Evolutionary conservation across 2,113 vertebrate species (phyloP).

Genomic region (Hypomesus transpacificus): DNA sequence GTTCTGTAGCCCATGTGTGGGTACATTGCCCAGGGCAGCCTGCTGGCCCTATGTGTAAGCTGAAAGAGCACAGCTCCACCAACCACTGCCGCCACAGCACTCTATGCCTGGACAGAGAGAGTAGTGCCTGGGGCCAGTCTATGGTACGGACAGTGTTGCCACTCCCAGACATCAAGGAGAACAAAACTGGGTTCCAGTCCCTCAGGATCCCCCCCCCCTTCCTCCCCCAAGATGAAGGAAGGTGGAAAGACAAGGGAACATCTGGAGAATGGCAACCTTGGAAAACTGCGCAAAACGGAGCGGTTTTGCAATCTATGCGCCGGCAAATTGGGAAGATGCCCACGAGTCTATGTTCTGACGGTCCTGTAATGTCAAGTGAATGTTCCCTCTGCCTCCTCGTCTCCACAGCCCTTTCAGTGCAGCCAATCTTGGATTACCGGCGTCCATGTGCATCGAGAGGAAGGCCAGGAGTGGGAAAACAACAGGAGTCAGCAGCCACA

Average conservation of each 20-base stretch:
- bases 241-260: neutral
- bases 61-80: slow-evolving; percentile 34
- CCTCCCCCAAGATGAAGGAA: neutral
- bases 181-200: slow-evolving; percentile 16
- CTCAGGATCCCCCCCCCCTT: slow-evolving; percentile 23
- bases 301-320: no score
- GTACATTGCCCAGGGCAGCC: slow-evolving; percentile 60
- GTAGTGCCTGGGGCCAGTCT: slow-evolving; percentile 52
- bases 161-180: slow-evolving; percentile 41
- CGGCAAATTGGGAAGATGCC: no score
- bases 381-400: neutral
- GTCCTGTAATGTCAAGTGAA: neutral
- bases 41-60: slow-evolving; percentile 45
- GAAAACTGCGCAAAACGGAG: no score
- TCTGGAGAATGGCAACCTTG: neutral
- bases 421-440: neutral
- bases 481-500: neutral
- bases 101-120: slow-evolving; percentile 25
- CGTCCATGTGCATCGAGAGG: neutral
- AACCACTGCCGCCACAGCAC: slow-evolving; percentile 21
- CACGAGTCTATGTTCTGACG: no score
- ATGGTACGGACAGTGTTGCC: slow-evolving; percentile 34
- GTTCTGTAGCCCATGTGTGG: slow-evolving; percentile 52
- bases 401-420: neutral
- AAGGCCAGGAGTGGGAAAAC: neutral